Conservation (phyloP, 2,797 vertebrate species). For the Pseudochirops corinnae region DNA sequence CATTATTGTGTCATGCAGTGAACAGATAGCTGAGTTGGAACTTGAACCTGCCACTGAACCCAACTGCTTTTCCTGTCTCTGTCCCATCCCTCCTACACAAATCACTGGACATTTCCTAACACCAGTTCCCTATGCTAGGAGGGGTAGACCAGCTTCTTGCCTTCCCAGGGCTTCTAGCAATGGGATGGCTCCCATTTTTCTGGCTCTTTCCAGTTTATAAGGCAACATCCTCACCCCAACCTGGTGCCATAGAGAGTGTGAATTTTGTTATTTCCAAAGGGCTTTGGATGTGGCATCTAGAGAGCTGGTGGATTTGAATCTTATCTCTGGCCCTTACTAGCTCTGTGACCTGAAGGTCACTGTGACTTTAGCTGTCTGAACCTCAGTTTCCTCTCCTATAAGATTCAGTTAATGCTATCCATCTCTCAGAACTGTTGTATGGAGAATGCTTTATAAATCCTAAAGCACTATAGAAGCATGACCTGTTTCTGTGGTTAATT, state of each 20-base stretch:
- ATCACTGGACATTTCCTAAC: no score
- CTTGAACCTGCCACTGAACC: background rate
- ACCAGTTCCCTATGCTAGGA: background rate
- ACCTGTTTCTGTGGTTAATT: background rate
- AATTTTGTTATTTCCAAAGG: background rate
- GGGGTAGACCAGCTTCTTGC: background rate
- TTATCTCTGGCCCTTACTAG: background rate
- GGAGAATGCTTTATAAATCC: background rate
- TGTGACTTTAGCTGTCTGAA: background rate
- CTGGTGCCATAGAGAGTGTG: background rate
- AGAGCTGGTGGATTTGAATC: background rate
- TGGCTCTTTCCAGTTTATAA: background rate
- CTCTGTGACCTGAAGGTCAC: background rate
- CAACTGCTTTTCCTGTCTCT: background rate
- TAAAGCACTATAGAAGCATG: background rate
- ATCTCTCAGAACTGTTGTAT: background rate
- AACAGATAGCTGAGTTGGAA: background rate
- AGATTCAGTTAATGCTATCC: background rate
- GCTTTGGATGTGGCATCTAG: background rate
- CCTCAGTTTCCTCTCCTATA: background rate
- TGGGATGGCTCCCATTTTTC: background rate
- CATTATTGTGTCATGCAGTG: background rate
- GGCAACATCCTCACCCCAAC: background rate
- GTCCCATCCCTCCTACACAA: background rate
- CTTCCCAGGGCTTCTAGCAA: background rate